These are phyloP conservation scores for Pan paniscus DNA, from an alignment of 2,113 vertebrate genomes.

Conservation along the genomic window DNA sequence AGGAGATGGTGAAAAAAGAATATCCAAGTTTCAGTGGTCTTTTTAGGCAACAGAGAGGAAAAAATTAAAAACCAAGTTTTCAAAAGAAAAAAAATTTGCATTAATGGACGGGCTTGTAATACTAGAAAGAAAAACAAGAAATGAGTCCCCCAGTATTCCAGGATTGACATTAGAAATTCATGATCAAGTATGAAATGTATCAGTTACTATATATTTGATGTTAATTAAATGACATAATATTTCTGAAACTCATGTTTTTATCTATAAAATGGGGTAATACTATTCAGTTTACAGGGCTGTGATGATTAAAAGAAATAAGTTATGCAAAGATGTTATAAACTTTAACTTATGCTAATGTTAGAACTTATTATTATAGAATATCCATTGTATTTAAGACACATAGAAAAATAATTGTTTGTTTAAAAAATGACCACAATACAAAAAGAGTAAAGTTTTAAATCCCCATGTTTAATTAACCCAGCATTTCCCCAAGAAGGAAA, in stretches of 20 bases:
- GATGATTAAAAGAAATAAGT: background rate
- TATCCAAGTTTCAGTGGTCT: background rate
- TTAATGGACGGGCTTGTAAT: background rate
- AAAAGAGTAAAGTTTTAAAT: background rate
- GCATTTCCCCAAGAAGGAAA: background rate
- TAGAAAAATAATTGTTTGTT: conserved; percentile 24
- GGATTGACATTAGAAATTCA: background rate
- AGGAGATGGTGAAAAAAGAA: background rate
- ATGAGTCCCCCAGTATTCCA: background rate
- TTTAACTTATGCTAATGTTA: background rate
- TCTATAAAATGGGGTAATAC: background rate
- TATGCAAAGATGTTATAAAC: background rate
- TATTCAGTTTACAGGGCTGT: background rate
- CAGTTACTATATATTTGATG: background rate
- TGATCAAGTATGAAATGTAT: background rate
- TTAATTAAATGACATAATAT: background rate
- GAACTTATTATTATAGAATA: conserved; percentile 37
- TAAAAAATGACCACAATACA: background rate
- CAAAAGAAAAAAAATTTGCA: background rate
- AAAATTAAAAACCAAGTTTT: background rate
- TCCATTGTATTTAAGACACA: background rate
- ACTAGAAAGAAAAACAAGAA: conserved; percentile 2
- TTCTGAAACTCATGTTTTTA: background rate
- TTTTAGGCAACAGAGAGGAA: background rate
- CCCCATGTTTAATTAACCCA: background rate